Evolutionary conservation across 2,113 vertebrate genomes (phyloP).

Genomic region (Burhinus bistriatus): DNA sequence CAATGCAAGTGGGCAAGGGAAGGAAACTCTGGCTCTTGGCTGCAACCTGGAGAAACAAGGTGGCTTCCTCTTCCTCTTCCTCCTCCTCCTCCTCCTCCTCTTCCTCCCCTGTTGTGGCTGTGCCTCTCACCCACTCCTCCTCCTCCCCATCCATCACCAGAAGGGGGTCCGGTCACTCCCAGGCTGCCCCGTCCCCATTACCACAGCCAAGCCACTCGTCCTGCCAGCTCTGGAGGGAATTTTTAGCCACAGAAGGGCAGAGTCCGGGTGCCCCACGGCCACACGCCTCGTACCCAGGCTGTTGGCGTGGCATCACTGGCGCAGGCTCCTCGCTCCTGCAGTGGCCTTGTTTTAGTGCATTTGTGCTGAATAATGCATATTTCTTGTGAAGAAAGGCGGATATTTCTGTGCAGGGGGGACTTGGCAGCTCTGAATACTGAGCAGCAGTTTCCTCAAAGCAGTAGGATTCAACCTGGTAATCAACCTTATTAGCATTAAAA

Average conservation of each 20-base stretch:
- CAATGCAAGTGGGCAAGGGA: not conserved
- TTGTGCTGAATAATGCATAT: not conserved
- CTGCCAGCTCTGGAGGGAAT: fast-evolving
- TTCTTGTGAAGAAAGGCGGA: not conserved
- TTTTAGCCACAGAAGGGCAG: not conserved
- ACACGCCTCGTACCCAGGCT: fast-evolving
- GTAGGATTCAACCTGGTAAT: not conserved
- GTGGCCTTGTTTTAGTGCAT: not conserved
- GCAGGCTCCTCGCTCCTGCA: not conserved
- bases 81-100: not conserved
- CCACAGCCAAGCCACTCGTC: not conserved
- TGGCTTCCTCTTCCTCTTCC: not conserved
- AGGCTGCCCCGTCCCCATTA: fast-evolving
- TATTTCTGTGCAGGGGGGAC: not conserved
- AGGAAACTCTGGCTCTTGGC: not conserved
- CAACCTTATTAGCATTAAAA: slow-evolving; percentile 26
- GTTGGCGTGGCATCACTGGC: not conserved
- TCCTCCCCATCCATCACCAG: not conserved
- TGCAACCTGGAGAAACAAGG: not conserved
- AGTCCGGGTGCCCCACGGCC: fast-evolving
- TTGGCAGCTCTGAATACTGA: slow-evolving; percentile 14
- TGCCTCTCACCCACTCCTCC: not conserved
- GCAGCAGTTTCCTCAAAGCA: not conserved
- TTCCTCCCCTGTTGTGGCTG: not conserved
- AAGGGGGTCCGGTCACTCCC: fast-evolving